Evolutionary conservation across 2,113 vertebrate genomes (phyloP), one percentile per base, ranked within the genome.

Genomic region (Ictalurus punctatus): DNA sequence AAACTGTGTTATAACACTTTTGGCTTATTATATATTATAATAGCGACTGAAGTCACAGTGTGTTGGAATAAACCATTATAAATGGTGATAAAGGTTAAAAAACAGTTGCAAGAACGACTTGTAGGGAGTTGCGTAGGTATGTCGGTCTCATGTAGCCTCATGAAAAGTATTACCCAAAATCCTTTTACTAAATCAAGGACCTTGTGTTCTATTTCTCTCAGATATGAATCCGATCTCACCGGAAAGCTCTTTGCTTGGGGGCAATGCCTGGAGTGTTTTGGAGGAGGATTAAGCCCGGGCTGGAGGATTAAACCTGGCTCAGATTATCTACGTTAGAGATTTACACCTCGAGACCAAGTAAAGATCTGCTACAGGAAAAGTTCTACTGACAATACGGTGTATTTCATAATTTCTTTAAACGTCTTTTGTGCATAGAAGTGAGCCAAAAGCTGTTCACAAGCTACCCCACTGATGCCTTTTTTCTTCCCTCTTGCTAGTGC

Each of bases 161-260:
- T 34, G 14, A 34, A 71, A 34, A 34, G 16, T 17, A 71, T 71
- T 71, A 17, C 23, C 23, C n/a, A 1, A 58, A 85, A 56, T 69
- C 59, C n/a, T 34, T 79, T 25, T 48, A 23, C 74, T 25, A 30
- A 86, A 82, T 86, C 40, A 61, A 82, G 44, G 25, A 56, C 61
- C 65, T 85, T 85, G 63, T 71, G 10, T 76, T 76, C 30, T 90
- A 17, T 65, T 30, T 37, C 48, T 48, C 40, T 76, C 54, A 76
- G 30, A 86, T 86, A 34, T 86, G 30, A 59, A 59, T 54, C 69
- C 54, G 86, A 85, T 86, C 67, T 90, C 21, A 10, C 54, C 63
- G 58, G 65, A 61, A 83, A 73, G 65, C 58, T 17, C 67, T 86
- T 79, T 81, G 84, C 65, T 85, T 86, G 67, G 4, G 34, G 67